phyloP scores from a whole-genome alignment of 2,113 vertebrate species.

The Silurus meridionalis region DNA sequence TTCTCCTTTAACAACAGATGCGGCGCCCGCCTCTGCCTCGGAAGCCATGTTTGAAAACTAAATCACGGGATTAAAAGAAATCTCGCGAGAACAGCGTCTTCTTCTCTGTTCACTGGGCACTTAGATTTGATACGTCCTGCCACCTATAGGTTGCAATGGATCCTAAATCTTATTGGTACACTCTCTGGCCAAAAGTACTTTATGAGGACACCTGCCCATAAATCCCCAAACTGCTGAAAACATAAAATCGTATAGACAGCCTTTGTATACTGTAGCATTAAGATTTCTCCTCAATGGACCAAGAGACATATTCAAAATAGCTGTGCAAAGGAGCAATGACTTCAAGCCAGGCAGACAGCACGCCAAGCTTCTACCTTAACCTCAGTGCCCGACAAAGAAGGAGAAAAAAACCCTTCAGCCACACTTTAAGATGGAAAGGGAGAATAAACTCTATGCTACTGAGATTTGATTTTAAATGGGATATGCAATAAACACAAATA shows the following conservation, averaged over 20 bases:
- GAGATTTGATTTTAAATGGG: background rate
- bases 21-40: slow-evolving; percentile 63
- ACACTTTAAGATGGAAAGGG: background rate
- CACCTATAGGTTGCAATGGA: background rate
- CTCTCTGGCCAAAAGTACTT: background rate
- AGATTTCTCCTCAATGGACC: background rate
- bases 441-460: background rate
- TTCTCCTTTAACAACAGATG: slow-evolving; percentile 58
- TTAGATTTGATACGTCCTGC: background rate
- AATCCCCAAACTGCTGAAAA: background rate
- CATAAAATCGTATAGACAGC: background rate
- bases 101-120: slow-evolving; percentile 26
- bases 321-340: background rate
- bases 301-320: background rate
- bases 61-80: slow-evolving; percentile 28
- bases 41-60: slow-evolving; percentile 75
- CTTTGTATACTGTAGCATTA: background rate
- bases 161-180: background rate
- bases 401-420: background rate
- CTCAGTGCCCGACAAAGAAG: background rate
- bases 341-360: background rate
- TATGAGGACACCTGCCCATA: background rate
- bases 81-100: slow-evolving; percentile 60
- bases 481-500: no score
- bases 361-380: background rate